Conservation (phyloP, 53 echinoderm and acorn worm species). For the Luidia sarsii region DNA sequence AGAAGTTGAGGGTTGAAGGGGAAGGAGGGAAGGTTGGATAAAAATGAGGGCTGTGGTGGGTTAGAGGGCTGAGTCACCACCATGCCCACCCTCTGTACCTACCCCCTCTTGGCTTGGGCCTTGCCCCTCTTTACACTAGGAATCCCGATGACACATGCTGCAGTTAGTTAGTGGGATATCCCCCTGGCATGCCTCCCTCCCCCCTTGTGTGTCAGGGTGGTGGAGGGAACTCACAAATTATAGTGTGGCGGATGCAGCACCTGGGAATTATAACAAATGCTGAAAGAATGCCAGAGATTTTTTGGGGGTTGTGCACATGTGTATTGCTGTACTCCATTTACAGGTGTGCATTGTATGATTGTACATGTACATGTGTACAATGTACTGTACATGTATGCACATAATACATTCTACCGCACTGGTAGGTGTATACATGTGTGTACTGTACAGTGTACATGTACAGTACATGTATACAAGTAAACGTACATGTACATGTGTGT, state of each 20-base stretch:
- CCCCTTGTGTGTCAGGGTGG: slow-evolving; percentile 20
- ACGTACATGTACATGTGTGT: no score
- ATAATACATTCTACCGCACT: no score
- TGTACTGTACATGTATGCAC: no score
- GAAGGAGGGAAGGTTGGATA: neutral
- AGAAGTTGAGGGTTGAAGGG: no score
- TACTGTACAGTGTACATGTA: no score
- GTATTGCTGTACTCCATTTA: no score
- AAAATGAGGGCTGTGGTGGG: neutral
- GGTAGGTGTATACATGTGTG: no score
- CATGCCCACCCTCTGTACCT: neutral
- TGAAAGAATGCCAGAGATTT: slow-evolving; percentile 6
- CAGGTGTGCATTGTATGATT: no score
- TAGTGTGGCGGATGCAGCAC: neutral
- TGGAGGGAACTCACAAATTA: slow-evolving; percentile 33
- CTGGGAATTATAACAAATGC: neutral
- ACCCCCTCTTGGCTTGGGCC: no score
- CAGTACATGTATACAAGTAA: no score
- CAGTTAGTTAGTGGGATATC: slow-evolving; percentile 41
- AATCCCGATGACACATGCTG: slow-evolving; percentile 38
- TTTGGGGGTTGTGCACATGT: no score
- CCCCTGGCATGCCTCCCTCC: slow-evolving; percentile 19
- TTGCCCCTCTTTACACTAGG: neutral
- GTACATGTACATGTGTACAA: no score
- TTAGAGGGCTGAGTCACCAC: slow-evolving; percentile 3